phyloP scores from a whole-genome alignment of 2,797 vertebrate species.

The Anguilla marmorata region DNA sequence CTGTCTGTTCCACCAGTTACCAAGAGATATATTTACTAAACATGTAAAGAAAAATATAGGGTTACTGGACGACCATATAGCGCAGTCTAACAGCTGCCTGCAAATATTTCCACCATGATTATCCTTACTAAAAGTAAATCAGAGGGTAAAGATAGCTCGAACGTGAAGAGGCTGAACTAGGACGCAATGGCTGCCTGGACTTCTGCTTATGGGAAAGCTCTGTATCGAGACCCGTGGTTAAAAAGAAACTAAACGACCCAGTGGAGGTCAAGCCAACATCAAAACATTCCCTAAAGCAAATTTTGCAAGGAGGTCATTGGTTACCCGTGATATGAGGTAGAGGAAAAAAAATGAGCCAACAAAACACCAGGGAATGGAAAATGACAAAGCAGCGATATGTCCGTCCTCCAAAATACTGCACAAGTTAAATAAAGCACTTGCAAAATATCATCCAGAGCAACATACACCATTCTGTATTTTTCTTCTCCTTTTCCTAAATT shows the following conservation, averaged over 20 bases:
- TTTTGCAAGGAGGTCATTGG: conserved; percentile 56
- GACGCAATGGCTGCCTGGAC: conserved; percentile 72
- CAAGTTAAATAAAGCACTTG: neutral
- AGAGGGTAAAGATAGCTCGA: conserved; percentile 94
- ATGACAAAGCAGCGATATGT: conserved; percentile 52
- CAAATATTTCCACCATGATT: conserved; percentile 97
- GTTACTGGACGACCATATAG: conserved; percentile 89
- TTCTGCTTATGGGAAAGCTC: conserved; percentile 66
- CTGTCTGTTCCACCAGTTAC: conserved; percentile 66
- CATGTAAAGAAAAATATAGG: conserved; percentile 95
- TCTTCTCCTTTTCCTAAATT: conserved; percentile 31
- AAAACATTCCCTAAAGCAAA: conserved; percentile 48
- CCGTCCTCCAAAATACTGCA: conserved; percentile 51
- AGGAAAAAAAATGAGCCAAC: conserved; percentile 54
- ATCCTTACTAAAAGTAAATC: conserved; percentile 97
- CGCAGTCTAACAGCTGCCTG: conserved; percentile 90
- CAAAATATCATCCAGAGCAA: conserved; percentile 8
- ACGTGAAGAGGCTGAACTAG: conserved; percentile 89
- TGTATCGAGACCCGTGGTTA: conserved; percentile 45
- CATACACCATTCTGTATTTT: conserved; percentile 16
- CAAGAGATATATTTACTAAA: conserved; percentile 86
- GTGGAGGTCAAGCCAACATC: conserved; percentile 41
- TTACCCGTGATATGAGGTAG: conserved; percentile 72
- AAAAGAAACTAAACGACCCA: conserved; percentile 45
- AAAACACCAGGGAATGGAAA: conserved; percentile 60